Evolutionary conservation across 1,140 invertebrate species (phyloP).

Genomic region (Sitobion miscanthi): DNA sequence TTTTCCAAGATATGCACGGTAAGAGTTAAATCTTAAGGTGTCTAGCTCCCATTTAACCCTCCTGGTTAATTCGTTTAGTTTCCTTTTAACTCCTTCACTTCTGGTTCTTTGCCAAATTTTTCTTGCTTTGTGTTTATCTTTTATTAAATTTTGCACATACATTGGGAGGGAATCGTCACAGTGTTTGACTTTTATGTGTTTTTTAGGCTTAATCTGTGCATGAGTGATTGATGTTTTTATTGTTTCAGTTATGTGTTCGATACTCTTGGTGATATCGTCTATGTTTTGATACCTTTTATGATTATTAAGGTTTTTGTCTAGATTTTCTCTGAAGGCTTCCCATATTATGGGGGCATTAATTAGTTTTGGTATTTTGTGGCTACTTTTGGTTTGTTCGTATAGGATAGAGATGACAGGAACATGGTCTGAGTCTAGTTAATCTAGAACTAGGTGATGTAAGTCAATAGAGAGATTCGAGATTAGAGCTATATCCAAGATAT

Average conservation of each 20-base stretch:
- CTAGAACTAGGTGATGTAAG: not conserved
- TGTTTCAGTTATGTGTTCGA: not conserved
- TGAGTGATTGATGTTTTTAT: not conserved
- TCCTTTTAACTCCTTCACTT: not conserved
- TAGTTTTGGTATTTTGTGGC: not conserved
- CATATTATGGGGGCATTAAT: not conserved
- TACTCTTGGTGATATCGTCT: not conserved
- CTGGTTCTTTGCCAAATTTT: not conserved
- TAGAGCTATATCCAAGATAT: not conserved
- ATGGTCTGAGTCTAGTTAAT: slow-evolving; percentile 26
- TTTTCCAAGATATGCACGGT: not conserved
- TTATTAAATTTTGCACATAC: not conserved
- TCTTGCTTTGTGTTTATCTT: not conserved
- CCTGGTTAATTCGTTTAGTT: slow-evolving; percentile 5
- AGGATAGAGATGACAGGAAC: not conserved
- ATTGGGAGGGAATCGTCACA: not conserved
- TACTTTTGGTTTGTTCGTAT: not conserved
- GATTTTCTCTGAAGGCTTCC: not conserved
- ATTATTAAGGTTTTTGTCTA: slow-evolving; percentile 2
- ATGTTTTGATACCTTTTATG: not conserved
- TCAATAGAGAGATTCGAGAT: not conserved
- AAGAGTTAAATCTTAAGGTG: not conserved
- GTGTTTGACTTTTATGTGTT: no score
- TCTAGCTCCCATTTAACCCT: slow-evolving; percentile 9
- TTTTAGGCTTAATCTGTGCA: not conserved